Evolutionary conservation across 2,113 vertebrate genomes (phyloP), one percentile per base, ranked within the genome.

Genomic region (Hiodon tergisus): DNA sequence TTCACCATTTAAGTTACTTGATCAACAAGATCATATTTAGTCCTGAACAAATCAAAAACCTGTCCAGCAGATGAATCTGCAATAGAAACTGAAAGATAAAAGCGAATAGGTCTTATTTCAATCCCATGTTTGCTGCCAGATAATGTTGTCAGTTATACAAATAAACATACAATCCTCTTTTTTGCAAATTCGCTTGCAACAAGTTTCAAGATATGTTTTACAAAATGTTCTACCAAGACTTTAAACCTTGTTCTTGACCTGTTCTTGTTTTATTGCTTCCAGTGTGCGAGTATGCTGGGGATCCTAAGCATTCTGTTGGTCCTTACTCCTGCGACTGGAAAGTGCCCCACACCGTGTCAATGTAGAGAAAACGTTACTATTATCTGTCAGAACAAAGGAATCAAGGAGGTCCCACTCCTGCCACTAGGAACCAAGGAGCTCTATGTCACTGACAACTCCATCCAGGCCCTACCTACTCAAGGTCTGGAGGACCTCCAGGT

Each of bases 401-500:
- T 89, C 72, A 4, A 61, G 48, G 75, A 62, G 55, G 63, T 89
- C 5, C 88, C 86, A 6, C 68, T 58, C 14, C 78, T 86, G 47
- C 83, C 85, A 10, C 57, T 74, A 3, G 59, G 6, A 31, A 79
- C 78, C 13, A 78, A 79, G 67, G 0, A 76, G 13, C 78, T 90
- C 4, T 86, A 86, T 8, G 58, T 78, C 66, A 80, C 77, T 13
- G 73, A 87, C 76, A 90, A 88, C 55, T 0, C 73, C 7, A 87
- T 90, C 47, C 50, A 80, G 68, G 75, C 83, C 55, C 69, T 89
- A 6, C 84, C 86, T 3, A 54, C 6, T 3, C 31, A 60, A 57
- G 83, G 84, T 72, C 62, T 89, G 78, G 78, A 85, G 53, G 59
- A 78, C 11, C 77, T 90, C 69, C 69, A 83, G 77, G 55, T 84